Percentiles rank a stretch among this genome's conserved stretches.
Conservation (phyloP, 2,113 vertebrate genomes). For the Apeltes quadracus region DNA sequence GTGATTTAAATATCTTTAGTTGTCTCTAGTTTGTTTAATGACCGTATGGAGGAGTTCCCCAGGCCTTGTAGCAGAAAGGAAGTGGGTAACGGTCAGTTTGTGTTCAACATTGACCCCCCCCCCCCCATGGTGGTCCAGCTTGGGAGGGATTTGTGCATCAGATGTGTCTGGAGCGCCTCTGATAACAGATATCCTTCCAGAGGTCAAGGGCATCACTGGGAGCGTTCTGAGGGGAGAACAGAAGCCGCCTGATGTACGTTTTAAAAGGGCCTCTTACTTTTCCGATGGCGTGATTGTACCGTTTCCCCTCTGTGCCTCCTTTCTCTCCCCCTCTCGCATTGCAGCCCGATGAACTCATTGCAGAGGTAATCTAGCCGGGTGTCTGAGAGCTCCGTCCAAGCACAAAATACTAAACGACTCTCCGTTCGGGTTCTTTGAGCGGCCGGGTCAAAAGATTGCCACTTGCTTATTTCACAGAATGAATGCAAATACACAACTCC, state of each 20-base stretch:
- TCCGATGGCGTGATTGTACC: background rate
- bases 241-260: background rate
- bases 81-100: background rate
- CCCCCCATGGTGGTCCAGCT: conserved; percentile 13
- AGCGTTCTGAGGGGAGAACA: conserved; percentile 23
- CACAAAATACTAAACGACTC: background rate
- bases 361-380: conserved; percentile 18
- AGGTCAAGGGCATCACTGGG: conserved; percentile 36
- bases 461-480: background rate
- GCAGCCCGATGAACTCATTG: conserved; percentile 35
- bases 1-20: background rate
- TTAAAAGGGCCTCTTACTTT: background rate
- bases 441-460: background rate
- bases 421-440: background rate
- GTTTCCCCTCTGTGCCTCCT: background rate
- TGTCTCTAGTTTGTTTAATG: too few relatives aligned
- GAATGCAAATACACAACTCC: background rate
- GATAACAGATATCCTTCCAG: conserved; percentile 36
- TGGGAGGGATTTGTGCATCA: conserved; percentile 41
- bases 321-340: conserved; percentile 25
- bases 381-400: background rate
- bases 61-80: background rate
- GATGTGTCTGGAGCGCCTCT: conserved; percentile 13
- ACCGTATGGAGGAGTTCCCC: background rate
- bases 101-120: background rate